Base-by-base conservation (phyloP, 2,113 vertebrate species). In the Catharus bicknelli region DNA sequence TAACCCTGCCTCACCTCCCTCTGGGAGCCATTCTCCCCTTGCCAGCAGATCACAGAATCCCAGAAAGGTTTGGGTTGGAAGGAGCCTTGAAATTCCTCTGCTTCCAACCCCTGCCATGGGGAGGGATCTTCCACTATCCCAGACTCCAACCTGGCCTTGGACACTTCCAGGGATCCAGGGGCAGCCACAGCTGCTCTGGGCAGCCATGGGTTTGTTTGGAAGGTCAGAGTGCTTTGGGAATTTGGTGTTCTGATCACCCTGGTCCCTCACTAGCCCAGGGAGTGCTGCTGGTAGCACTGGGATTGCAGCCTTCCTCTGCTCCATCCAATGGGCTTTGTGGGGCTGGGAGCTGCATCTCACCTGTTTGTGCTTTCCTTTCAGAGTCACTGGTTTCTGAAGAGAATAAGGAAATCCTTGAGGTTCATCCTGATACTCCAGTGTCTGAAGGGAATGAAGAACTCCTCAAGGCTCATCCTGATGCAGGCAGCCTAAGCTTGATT, bases 321-420 rank as follows among this genome's bases (percentile, higher is more conserved):
- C 32, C 14, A 0, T 36, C 20, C 17, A 2, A 26, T 10, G 38
- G 17, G 47, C 30, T 51, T 21, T 17, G 73, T 75, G 80, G 17
- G 40, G 13, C 0, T 15, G 20, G 29, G 36, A 76, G 66, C 74
- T 70, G 29, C 70, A 34, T 14, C 51, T 67, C 61, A 32, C 22
- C 0, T 1, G 34, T 34, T 55, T 64, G 57, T 75, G 63, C 47
- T 96, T 90, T 43, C 45, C 9, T 97, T 94, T 83, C 96, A 97
- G 97, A 96, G 73, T 82, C 98, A 4, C 93, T 97, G 58, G 78
- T 95, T 74, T 74, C 96, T 38, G 96, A 96, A 68, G 95, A 87
- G 40, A 89, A 64, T 76, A 94, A 96, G 59, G 93, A 97, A 54
- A 91, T 72, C 48, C 74, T 88, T 4, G 59, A 94, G 68, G 95